Percentiles rank a stretch among this genome's conserved stretches.
Conservation (phyloP, 53 echinoderm and acorn worm species). For the Antedon mediterranea region DNA sequence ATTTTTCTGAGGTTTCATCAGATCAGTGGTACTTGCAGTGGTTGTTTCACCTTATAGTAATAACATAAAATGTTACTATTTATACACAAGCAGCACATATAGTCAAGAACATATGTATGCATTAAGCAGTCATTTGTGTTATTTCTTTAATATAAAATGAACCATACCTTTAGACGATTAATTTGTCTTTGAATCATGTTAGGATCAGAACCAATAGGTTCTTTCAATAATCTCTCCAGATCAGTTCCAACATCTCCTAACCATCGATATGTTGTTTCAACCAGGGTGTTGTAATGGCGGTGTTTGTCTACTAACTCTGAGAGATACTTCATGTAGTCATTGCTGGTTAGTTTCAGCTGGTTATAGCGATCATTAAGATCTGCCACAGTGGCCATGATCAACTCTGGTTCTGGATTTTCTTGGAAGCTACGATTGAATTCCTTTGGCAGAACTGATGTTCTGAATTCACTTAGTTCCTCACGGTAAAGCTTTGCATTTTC, state of each 20-base stretch:
- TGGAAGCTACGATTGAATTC: conserved; percentile 71
- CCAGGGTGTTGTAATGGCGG: conserved; percentile 54
- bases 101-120: no score
- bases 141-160: neutral
- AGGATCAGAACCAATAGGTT: conserved; percentile 85
- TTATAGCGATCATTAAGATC: conserved; percentile 70
- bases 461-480: conserved; percentile 80
- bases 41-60: no score
- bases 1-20: no score
- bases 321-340: conserved; percentile 50
- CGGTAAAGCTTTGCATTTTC: conserved; percentile 77
- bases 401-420: conserved; percentile 61
- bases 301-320: conserved; percentile 62
- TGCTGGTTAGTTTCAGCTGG: conserved; percentile 44
- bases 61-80: no score
- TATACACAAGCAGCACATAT: no score
- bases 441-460: conserved; percentile 59
- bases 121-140: no score
- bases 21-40: no score
- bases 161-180: conserved; percentile 41
- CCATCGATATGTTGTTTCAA: conserved; percentile 51
- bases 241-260: conserved; percentile 44
- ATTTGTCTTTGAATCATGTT: conserved; percentile 84
- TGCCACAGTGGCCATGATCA: conserved; percentile 42
- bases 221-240: conserved; percentile 54